Evolutionary conservation across 2,888 invertebrate species (phyloP).

Genomic region (Drosophila meridionalis): DNA sequence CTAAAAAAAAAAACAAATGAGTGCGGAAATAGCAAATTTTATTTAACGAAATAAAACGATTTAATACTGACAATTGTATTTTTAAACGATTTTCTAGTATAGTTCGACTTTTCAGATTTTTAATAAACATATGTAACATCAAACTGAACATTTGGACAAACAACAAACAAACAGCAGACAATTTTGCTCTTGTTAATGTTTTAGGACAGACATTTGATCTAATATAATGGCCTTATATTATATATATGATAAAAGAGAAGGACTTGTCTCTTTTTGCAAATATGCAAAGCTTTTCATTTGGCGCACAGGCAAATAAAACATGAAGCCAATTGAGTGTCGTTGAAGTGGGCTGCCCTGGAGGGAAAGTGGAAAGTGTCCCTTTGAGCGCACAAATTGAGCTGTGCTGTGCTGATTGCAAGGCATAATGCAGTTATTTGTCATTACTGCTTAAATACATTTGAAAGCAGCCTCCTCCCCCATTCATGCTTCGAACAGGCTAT

Average conservation of each 20-base stretch:
- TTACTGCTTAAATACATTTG: not conserved
- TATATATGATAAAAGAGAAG: not conserved
- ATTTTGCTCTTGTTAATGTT: not conserved
- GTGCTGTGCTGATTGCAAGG: not conserved
- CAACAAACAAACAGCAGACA: too few species aligned
- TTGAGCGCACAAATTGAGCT: not conserved
- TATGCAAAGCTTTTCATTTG: not conserved
- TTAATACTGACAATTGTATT: not conserved
- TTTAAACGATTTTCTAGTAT: not conserved
- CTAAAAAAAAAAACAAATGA: too few species aligned
- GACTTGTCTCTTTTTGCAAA: not conserved
- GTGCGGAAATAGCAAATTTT: not conserved
- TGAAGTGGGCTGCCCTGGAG: not conserved
- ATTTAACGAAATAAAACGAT: not conserved
- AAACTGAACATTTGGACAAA: too few species aligned
- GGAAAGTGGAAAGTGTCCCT: not conserved
- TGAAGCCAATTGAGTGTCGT: not conserved
- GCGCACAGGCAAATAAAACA: not conserved
- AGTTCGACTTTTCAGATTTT: not conserved
- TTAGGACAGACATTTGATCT: not conserved
- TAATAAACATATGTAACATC: not conserved
- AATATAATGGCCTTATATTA: not conserved
- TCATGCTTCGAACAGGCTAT: slow-evolving; percentile 35
- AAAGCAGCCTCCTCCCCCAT: slow-evolving; percentile 5
- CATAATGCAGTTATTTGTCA: slow-evolving; percentile 11